Percentiles rank a stretch among this genome's conserved stretches.
These are phyloP conservation scores for Lophius americanus DNA, from an alignment of 2,797 vertebrate genomes.

Conservation along the genomic window DNA sequence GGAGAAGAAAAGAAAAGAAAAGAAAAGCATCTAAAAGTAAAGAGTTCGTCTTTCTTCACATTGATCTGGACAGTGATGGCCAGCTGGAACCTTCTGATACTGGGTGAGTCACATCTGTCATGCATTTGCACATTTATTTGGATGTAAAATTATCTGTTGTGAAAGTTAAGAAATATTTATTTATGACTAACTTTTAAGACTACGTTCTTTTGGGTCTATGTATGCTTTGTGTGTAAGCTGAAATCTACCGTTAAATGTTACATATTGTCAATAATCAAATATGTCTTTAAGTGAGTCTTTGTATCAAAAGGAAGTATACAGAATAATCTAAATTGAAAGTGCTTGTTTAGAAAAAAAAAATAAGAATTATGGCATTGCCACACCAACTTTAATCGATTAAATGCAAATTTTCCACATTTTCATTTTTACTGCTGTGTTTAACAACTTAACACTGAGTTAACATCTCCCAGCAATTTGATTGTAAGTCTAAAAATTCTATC, in stretches of 20 bases:
- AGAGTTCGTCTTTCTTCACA: slow-evolving; percentile 7
- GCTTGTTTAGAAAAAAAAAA: no score
- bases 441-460: background rate
- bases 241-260: background rate
- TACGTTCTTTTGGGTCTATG: background rate
- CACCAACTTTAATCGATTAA: no score
- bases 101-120: slow-evolving; percentile 70
- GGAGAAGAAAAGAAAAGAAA: background rate
- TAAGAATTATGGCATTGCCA: no score
- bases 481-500: slow-evolving; percentile 2
- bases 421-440: background rate
- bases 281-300: background rate
- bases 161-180: background rate
- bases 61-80: slow-evolving; percentile 47
- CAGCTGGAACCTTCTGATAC: slow-evolving; percentile 50
- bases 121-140: slow-evolving; percentile 13
- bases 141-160: slow-evolving; percentile 38
- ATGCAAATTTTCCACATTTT: background rate
- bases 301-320: background rate
- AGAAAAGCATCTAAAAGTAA: background rate
- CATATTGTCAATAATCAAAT: background rate
- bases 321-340: background rate
- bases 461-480: background rate
- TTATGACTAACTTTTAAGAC: background rate
- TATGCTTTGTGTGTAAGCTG: background rate